phyloP scores from a whole-genome alignment of 2,113 vertebrate genomes.

The Sminthopsis crassicaudata region DNA sequence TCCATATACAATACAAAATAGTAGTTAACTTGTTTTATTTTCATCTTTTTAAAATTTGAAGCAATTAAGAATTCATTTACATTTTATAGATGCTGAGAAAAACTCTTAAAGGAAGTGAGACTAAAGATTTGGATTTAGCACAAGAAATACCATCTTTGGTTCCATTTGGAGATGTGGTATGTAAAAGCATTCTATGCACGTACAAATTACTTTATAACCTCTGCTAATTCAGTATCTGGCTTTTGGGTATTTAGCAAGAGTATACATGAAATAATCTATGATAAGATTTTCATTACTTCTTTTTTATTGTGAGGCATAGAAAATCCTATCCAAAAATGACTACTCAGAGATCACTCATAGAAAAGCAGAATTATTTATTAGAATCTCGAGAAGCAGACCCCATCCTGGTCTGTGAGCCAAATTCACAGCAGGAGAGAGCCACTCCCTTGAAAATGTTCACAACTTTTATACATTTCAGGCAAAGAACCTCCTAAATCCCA shows the following conservation, averaged over 20 bases:
- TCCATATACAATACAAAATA: neutral
- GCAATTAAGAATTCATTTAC: slow-evolving; percentile 40
- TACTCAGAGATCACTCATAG: too few relatives aligned
- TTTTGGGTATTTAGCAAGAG: slow-evolving; percentile 3
- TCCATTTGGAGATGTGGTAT: slow-evolving; percentile 82
- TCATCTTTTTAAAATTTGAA: neutral
- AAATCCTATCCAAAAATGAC: too few relatives aligned
- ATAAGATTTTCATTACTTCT: slow-evolving; percentile 43
- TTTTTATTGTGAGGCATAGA: too few relatives aligned
- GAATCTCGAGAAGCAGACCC: too few relatives aligned
- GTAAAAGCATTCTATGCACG: slow-evolving; percentile 52
- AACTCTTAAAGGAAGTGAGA: slow-evolving; percentile 60
- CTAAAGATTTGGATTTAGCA: neutral
- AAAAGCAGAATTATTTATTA: too few relatives aligned
- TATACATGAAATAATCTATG: slow-evolving; percentile 41
- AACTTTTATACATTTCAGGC: too few relatives aligned
- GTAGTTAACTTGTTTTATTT: neutral
- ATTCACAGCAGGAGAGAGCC: too few relatives aligned
- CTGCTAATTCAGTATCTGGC: slow-evolving; percentile 30
- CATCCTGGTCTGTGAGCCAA: too few relatives aligned
- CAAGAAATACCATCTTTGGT: slow-evolving; percentile 60
- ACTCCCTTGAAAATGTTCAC: too few relatives aligned
- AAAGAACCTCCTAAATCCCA: too few relatives aligned
- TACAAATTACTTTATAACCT: slow-evolving; percentile 21
- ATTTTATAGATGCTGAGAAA: slow-evolving; percentile 73